phyloP scores from a whole-genome alignment of 2,888 invertebrate species.

The Folsomia manolachei region DNA sequence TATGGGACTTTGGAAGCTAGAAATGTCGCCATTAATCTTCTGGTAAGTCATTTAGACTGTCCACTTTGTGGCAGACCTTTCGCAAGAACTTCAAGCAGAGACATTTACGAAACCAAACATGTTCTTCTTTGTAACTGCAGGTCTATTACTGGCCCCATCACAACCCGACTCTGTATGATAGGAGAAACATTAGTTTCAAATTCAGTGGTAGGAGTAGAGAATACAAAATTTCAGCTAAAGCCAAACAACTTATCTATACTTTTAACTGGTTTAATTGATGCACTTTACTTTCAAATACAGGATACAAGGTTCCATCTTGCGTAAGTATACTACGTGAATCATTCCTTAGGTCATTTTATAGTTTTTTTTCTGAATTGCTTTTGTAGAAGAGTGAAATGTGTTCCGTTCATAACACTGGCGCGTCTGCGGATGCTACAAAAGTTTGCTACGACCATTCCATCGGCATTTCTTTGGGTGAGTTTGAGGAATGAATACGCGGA shows the following conservation, averaged over 20 bases:
- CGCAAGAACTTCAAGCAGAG: not conserved
- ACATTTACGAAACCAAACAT: not conserved
- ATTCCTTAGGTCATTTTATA: too few relatives aligned
- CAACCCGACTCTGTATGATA: constrained; percentile 87
- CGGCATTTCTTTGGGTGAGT: constrained; percentile 68
- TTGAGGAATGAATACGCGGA: too few relatives aligned
- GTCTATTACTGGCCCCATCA: constrained; percentile 99
- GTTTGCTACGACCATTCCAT: constrained; percentile 92
- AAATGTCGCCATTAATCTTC: constrained; percentile 90
- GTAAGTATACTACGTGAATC: too few relatives aligned
- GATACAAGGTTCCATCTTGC: constrained; percentile 63
- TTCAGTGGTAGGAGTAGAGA: constrained; percentile 70
- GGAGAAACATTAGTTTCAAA: constrained; percentile 81
- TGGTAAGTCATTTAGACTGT: too few relatives aligned
- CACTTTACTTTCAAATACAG: constrained; percentile 48
- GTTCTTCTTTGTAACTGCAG: too few relatives aligned
- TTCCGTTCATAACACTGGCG: constrained; percentile 66
- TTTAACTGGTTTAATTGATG: not conserved
- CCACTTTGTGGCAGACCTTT: too few relatives aligned
- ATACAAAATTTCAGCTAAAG: too few relatives aligned
- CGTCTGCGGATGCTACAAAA: constrained; percentile 82
- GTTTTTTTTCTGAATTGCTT: too few relatives aligned
- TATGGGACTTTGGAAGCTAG: constrained; percentile 92
- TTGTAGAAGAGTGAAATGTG: constrained; percentile 91
- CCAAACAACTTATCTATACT: too few relatives aligned